Evolutionary conservation across 1,140 invertebrate genomes (phyloP), one percentile per base, ranked within the genome.

Genomic region (Asobara japonica): DNA sequence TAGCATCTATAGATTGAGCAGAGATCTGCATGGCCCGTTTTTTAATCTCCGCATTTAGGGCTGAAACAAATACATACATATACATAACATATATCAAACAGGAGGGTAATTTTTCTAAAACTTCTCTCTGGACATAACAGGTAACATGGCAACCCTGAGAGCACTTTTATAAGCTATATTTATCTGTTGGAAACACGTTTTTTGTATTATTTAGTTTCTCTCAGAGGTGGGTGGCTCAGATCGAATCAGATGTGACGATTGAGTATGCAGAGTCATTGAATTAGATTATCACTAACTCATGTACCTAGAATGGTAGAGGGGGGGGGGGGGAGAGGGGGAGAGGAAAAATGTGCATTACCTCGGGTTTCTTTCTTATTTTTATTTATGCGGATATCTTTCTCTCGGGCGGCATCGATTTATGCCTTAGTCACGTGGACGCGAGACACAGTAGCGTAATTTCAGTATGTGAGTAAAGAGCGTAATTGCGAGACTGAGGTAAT

Each of bases 221-320:
- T 71, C 73, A 27, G 62, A 51, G 74, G 75, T 79, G 75, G 69
- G 51, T 56, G 51, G 18, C 51, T 56, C 51, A 33, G 41, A 48
- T 69, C 60, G 69, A 64, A 61, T 30, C 65, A 60, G 69, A 64
- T n/a, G 69, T 18, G 61, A 71, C 69, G 61, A 71, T 71, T 56
- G 18, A 25, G 51, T 45, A 31, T 71, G 69, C 56, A 62, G 30
- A 65, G 62, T 71, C 69, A 65, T 71, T 71, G 61, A 45, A 71
- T 71, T 71, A 61, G 41, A 71, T 71, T 71, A 71, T 64, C 69
- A 71, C 51, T 25, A 56, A 56, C 51, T 62, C 60, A 41, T 62
- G 64, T 36, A 65, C 48, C 41, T 18, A 16, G 41, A 45, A 45
- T 45, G n/a, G 18, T 30, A 16, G 20, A 36, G 36, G 41, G 56